A percentile compares a stretch with the other conserved stretches of the same genome.
Conservation (phyloP, 2,888 invertebrate species). For the Drosophila nr. perissopoda region DNA sequence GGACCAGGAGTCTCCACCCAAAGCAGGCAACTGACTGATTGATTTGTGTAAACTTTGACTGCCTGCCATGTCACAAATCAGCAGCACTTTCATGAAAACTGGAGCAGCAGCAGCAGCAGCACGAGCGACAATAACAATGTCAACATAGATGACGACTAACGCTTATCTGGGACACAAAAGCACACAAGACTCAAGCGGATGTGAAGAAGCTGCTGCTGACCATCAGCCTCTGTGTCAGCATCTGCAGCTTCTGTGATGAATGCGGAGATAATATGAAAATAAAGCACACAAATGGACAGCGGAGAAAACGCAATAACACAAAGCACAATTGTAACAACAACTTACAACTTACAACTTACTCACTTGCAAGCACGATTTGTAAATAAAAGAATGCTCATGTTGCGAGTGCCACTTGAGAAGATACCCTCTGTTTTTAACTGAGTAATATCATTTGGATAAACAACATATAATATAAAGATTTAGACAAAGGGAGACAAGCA, state of each 20-base stretch:
- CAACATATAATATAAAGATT: not conserved
- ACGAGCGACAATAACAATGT: conserved; percentile 5
- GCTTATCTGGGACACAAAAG: conserved; percentile 53
- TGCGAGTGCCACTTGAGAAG: not conserved
- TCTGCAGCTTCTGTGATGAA: conserved; percentile 55
- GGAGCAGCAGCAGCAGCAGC: conserved; percentile 1
- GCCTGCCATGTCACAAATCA: conserved; percentile 52
- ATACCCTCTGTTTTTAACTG: not conserved
- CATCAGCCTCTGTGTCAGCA: conserved; percentile 6
- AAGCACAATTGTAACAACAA: conserved; percentile 4
- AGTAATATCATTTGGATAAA: too few relatives aligned
- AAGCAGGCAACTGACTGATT: conserved; percentile 52
- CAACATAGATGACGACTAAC: conserved; percentile 35
- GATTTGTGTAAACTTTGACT: conserved; percentile 77
- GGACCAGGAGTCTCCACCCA: conserved; percentile 6
- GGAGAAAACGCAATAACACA: conserved; percentile 39
- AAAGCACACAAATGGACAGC: conserved; percentile 30
- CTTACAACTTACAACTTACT: conserved; percentile 13
- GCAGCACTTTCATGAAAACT: conserved; percentile 32
- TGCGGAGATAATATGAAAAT: conserved; percentile 62
- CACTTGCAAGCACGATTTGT: conserved; percentile 15
- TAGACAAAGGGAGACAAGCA: not conserved
- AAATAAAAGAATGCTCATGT: not conserved
- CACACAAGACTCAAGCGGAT: conserved; percentile 27
- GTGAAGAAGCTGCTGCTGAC: conserved; percentile 23